Percentiles rank a stretch among this genome's conserved stretches.
phyloP scores from a whole-genome alignment of 1,140 invertebrate genomes.

The Magallana angulata region DNA sequence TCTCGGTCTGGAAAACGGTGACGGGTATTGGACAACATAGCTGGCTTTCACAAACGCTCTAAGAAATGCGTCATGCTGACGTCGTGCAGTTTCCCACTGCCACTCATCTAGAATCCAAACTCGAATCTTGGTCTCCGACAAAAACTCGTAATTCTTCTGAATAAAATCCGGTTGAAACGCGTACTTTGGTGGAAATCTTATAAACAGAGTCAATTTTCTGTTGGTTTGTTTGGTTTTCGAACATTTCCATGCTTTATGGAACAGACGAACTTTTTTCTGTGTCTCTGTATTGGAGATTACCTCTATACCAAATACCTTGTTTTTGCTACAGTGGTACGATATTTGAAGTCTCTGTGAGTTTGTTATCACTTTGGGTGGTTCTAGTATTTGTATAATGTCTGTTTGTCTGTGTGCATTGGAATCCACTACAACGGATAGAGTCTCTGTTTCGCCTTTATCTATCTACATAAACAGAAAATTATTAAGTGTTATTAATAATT shows the following conservation, averaged over 20 bases:
- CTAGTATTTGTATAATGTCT: slow-evolving; percentile 22
- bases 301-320: neutral
- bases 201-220: neutral
- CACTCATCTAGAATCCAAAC: slow-evolving; percentile 14
- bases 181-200: neutral
- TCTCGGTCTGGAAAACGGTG: neutral
- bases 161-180: slow-evolving; percentile 9
- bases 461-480: neutral
- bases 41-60: slow-evolving; percentile 10
- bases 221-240: neutral
- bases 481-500: too few relatives aligned
- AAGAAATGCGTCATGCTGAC: neutral
- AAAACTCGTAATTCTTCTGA: neutral
- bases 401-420: slow-evolving; percentile 6
- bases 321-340: slow-evolving; percentile 7
- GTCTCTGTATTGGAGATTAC: neutral
- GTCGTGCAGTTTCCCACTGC: neutral
- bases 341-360: slow-evolving; percentile 14
- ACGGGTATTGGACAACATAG: neutral
- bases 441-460: neutral
- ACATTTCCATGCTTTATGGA: slow-evolving; percentile 5
- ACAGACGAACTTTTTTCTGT: neutral
- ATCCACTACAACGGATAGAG: neutral
- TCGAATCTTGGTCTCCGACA: slow-evolving; percentile 4
- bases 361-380: neutral